Conservation (phyloP, 2,113 vertebrate genomes). For the Notechis scutatus region DNA sequence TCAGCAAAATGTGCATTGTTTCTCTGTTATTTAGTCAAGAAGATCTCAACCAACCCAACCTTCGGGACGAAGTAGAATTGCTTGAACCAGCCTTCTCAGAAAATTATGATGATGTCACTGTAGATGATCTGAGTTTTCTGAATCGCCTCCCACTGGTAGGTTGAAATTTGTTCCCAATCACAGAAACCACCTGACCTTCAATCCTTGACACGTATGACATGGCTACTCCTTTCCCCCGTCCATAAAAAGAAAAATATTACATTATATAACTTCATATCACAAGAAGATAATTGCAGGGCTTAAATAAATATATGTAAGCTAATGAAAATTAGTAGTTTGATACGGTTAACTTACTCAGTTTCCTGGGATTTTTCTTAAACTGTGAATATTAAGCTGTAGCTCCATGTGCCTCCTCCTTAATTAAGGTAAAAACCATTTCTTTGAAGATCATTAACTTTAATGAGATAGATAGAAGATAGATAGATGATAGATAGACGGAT, state of each 20-base stretch:
- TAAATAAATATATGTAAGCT: conserved; percentile 35
- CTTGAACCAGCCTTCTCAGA: conserved; percentile 79
- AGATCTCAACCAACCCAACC: conserved; percentile 71
- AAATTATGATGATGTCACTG: conserved; percentile 77
- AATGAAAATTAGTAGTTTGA: conserved; percentile 24
- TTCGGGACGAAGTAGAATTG: conserved; percentile 77
- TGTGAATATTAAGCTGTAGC: conserved; percentile 14
- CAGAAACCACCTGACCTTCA: neutral
- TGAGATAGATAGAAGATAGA: conserved; percentile 14
- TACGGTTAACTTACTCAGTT: neutral
- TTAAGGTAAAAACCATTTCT: conserved; percentile 44
- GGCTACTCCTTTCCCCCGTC: neutral
- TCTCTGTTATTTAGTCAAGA: conserved; percentile 72
- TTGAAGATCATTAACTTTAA: conserved; percentile 47
- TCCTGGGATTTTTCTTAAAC: conserved; percentile 31
- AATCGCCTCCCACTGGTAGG: conserved; percentile 82
- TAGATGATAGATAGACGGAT: neutral
- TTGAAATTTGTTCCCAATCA: neutral
- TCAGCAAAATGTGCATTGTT: conserved; percentile 39
- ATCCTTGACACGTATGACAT: neutral
- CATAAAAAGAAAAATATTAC: neutral
- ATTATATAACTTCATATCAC: neutral
- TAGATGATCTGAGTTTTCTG: conserved; percentile 77
- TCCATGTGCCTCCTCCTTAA: conserved; percentile 46
- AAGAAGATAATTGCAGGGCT: conserved; percentile 28